A percentile compares a stretch with the other conserved stretches of the same genome.
Conservation (phyloP, 2,113 vertebrate species). For the Silurus meridionalis region DNA sequence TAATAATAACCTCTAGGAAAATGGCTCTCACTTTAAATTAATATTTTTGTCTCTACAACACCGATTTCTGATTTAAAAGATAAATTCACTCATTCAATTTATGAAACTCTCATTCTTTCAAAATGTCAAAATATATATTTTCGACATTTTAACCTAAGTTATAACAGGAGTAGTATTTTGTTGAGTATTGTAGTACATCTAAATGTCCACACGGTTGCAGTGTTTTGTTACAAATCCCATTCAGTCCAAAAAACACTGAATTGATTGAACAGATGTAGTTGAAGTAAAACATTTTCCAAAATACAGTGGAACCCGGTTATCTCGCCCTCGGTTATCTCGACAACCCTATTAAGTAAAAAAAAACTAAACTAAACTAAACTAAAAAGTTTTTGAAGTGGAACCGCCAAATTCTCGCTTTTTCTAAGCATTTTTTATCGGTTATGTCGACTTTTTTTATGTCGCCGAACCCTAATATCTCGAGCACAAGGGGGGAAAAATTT, state of each 20-base stretch:
- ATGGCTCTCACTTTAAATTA: background rate
- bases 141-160: too few relatives aligned
- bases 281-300: background rate
- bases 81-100: background rate
- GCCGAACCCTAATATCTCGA: too few relatives aligned
- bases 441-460: too few relatives aligned
- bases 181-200: background rate
- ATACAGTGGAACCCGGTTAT: too few relatives aligned
- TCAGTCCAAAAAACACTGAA: background rate
- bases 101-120: background rate
- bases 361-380: too few relatives aligned
- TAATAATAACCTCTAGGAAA: background rate
- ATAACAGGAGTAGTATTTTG: background rate
- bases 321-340: too few relatives aligned
- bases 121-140: too few relatives aligned
- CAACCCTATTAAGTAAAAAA: too few relatives aligned
- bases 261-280: background rate
- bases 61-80: background rate
- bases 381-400: too few relatives aligned
- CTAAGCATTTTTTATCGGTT: too few relatives aligned
- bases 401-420: too few relatives aligned
- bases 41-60: background rate
- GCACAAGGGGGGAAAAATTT: too few relatives aligned
- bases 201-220: conserved; percentile 44
- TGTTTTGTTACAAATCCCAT: background rate